These are phyloP conservation scores for Scolanthus callimorphus DNA, from an alignment of 92 coral and sea anemone genomes.

Conservation along the genomic window DNA sequence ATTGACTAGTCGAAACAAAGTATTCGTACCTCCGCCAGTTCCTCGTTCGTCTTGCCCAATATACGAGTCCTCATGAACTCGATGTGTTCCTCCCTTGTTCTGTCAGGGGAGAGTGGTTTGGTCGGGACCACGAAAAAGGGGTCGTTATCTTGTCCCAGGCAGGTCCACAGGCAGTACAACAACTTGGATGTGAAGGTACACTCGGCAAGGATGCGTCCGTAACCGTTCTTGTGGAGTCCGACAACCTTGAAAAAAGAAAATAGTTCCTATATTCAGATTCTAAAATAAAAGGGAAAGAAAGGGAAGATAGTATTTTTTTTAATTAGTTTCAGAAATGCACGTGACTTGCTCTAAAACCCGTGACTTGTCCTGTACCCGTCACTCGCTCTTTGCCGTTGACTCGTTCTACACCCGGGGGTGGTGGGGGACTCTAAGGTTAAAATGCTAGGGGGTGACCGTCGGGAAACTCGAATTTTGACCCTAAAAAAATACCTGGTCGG, in stretches of 20 bases:
- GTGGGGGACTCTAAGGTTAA: too few relatives aligned
- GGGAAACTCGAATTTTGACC: too few relatives aligned
- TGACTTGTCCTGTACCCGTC: too few relatives aligned
- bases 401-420: too few relatives aligned
- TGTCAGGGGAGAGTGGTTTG: conserved; percentile 41
- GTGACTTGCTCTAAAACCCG: too few relatives aligned
- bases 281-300: background rate
- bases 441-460: too few relatives aligned
- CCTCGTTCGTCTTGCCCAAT: conserved; percentile 56
- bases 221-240: conserved; percentile 73
- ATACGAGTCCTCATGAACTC: conserved; percentile 42
- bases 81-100: conserved; percentile 39
- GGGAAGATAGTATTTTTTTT: background rate
- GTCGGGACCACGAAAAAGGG: conserved; percentile 52
- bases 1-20: too few relatives aligned
- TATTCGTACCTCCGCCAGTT: conserved; percentile 46
- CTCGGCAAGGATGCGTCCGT: conserved; percentile 74
- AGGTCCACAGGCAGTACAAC: conserved; percentile 67
- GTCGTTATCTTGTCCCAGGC: conserved; percentile 51
- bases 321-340: background rate
- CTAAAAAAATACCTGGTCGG: too few relatives aligned
- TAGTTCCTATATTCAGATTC: too few relatives aligned
- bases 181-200: conserved; percentile 68
- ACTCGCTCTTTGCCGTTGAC: too few relatives aligned
- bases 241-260: conserved; percentile 36